phyloP scores from a whole-genome alignment of 1,140 invertebrate genomes.

The Pristionchus pacificus region DNA sequence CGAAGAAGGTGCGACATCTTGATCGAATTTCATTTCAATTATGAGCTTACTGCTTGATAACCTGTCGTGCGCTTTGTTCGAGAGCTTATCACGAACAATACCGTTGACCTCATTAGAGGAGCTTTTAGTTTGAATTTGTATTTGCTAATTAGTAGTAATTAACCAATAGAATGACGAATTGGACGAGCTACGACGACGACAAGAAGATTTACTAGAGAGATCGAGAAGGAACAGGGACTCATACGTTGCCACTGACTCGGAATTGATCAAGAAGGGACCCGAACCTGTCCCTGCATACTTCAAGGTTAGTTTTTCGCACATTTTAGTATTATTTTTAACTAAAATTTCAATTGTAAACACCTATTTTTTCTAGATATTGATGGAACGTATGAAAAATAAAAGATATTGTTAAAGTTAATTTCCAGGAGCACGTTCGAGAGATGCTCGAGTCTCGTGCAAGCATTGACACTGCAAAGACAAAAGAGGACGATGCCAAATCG shows the following conservation, averaged over 20 bases:
- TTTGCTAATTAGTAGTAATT: too few species aligned
- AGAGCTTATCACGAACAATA: too few species aligned
- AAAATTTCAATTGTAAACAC: too few species aligned
- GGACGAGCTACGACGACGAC: conserved; percentile 16
- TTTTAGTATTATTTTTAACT: too few species aligned
- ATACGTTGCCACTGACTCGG: conserved; percentile 41
- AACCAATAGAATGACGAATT: conserved; percentile 23
- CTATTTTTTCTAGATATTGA: too few species aligned
- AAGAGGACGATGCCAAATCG: conserved; percentile 39
- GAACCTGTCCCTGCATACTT: conserved; percentile 25
- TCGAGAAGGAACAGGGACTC: conserved; percentile 37
- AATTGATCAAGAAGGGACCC: conserved; percentile 45
- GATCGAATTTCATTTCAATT: too few species aligned
- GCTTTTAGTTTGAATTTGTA: too few species aligned
- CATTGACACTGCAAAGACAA: conserved; percentile 34
- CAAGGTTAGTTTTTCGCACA: conserved; percentile 24
- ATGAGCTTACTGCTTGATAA: too few species aligned
- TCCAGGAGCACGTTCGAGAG: conserved; percentile 49
- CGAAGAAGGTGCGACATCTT: neutral
- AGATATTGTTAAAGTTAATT: too few species aligned
- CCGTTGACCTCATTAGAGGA: too few species aligned
- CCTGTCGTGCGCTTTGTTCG: too few species aligned
- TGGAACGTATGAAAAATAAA: too few species aligned
- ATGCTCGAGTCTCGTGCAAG: conserved; percentile 41
- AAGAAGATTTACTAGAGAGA: conserved; percentile 40